Evolutionary conservation across 2,797 vertebrate genomes (phyloP).

Genomic region (Acanthurus lineatus): DNA sequence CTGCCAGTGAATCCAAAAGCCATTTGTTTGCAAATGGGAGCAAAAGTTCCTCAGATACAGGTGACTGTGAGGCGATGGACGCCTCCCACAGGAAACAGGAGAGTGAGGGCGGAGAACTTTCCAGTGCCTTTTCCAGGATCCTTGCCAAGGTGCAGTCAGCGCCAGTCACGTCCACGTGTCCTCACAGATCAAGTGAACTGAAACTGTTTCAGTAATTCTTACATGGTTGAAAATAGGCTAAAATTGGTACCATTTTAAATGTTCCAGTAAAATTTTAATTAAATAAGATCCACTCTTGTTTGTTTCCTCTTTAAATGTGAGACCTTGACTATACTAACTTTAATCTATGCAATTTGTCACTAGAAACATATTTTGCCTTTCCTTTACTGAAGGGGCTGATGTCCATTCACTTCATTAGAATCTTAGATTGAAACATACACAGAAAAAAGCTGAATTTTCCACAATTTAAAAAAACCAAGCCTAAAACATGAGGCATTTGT

Average conservation of each 20-base stretch:
- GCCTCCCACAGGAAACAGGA: conserved; percentile 11
- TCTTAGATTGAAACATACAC: too few relatives aligned
- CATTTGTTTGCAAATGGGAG: conserved; percentile 19
- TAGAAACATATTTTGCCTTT: too few relatives aligned
- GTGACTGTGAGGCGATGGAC: conserved; percentile 5
- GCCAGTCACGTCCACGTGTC: conserved; percentile 22
- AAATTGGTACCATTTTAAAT: background rate
- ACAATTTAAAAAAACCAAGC: too few relatives aligned
- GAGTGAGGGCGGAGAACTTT: conserved; percentile 20
- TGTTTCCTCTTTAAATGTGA: too few relatives aligned
- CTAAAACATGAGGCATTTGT: too few relatives aligned
- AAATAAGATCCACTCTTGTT: too few relatives aligned
- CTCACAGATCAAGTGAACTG: conserved; percentile 18
- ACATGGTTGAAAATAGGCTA: conserved; percentile 6
- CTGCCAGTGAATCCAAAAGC: conserved; percentile 12
- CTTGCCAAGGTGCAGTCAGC: conserved; percentile 26
- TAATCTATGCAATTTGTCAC: too few relatives aligned
- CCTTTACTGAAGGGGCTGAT: too few relatives aligned
- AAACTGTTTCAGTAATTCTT: conserved; percentile 14
- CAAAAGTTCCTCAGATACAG: conserved; percentile 5
- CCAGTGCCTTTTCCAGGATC: conserved; percentile 27
- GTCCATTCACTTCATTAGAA: too few relatives aligned
- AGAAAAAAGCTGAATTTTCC: too few relatives aligned
- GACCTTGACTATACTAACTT: too few relatives aligned
- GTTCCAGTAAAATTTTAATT: background rate